Conservation (phyloP, 2,797 vertebrate species). For the Megalops cyprinoides region DNA sequence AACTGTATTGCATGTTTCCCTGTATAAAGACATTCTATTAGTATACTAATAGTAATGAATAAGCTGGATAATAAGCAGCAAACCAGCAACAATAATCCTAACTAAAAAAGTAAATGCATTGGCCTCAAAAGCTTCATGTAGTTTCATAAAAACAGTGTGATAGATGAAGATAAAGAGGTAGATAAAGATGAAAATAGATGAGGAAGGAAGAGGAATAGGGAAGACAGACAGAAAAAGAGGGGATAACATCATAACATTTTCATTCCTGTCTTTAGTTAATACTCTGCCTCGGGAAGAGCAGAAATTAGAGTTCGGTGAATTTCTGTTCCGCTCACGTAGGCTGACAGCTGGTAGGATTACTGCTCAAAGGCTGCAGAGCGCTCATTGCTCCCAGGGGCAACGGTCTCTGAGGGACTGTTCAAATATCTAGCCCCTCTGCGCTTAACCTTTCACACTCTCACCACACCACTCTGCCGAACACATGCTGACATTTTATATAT, state of each 20-base stretch:
- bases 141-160: not conserved
- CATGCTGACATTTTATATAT: not conserved
- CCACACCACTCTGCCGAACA: not conserved
- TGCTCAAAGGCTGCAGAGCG: slow-evolving; percentile 43
- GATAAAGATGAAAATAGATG: not conserved
- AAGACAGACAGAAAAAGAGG: slow-evolving; percentile 14
- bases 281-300: slow-evolving; percentile 32
- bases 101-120: too few species aligned
- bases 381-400: not conserved
- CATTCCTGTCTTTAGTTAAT: slow-evolving; percentile 48
- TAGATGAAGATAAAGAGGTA: not conserved
- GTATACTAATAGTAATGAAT: too few species aligned
- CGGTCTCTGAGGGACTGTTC: not conserved
- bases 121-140: not conserved
- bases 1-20: not conserved
- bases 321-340: slow-evolving; percentile 28
- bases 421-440: not conserved
- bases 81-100: too few species aligned
- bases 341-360: slow-evolving; percentile 60
- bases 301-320: slow-evolving; percentile 8
- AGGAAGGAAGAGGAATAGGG: not conserved
- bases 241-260: slow-evolving; percentile 17
- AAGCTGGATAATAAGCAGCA: too few species aligned
- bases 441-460: not conserved
- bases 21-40: too few species aligned